Conservation (phyloP, 23 tunicate genomes). For the Styela plicata region DNA sequence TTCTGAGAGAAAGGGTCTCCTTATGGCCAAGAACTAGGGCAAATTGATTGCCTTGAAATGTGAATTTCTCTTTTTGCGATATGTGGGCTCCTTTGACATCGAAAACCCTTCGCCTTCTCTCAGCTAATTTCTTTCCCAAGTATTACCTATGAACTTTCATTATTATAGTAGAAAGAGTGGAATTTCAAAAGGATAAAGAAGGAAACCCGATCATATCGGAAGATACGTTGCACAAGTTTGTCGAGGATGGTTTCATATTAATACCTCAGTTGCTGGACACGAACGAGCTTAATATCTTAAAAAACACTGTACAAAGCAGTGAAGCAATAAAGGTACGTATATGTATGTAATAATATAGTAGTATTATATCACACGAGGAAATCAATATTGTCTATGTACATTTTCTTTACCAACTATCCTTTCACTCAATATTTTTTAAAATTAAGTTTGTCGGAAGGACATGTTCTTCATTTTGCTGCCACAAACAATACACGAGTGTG, state of each 20-base stretch:
- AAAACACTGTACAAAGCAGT: constrained; percentile 10
- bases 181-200: neutral
- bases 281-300: neutral
- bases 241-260: constrained; percentile 3
- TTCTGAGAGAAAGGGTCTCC: no score
- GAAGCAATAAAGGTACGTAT: constrained; percentile 8
- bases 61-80: no score
- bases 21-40: no score
- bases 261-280: neutral
- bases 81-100: no score
- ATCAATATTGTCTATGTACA: neutral
- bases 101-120: no score
- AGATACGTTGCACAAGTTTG: neutral
- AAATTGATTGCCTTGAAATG: no score
- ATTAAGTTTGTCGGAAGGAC: neutral
- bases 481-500: no score
- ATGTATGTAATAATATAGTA: neutral
- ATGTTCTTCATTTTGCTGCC: neutral
- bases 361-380: neutral
- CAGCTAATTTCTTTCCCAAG: no score
- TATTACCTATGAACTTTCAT: no score
- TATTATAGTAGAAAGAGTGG: neutral
- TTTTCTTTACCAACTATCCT: neutral
- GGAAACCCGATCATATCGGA: neutral
- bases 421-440: neutral